Evolutionary conservation across 2,888 invertebrate genomes (phyloP), one percentile per base, ranked within the genome.

Genomic region (Drosophila kanekoi): DNA sequence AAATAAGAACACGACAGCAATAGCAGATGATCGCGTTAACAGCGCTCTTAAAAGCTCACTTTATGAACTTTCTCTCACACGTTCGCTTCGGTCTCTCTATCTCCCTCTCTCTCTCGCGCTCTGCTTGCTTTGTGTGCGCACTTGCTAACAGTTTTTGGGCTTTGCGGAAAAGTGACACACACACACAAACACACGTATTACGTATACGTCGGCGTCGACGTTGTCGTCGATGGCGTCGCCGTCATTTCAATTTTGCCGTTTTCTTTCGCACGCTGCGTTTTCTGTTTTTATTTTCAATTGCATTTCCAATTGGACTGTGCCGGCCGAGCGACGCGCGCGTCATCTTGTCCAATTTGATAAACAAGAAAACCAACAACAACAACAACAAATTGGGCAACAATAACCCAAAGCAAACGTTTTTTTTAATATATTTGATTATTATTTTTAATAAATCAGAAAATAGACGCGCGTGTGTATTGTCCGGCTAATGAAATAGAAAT

Each of bases 251-350:
- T 74, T 67, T 67, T 49, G 72, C 66, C 44, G 70, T 84, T 72
- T 87, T 79, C 81, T 86, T 79, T 82, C 75, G 71, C 68, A 62
- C 77, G 74, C 68, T 51, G 56, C 63, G 77, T 63, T 72, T 58
- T 69, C 57, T 81, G 65, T 81, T 58, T 78, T 71, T 80, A 75
- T 82, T 85, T 82, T 79, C 83, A 87, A 82, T 80, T 87, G 86
- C 85, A 85, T 82, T 83, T 85, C 75, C 80, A 82, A 85, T 87
- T 82, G 72, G 60, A 79, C 80, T 56, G 65, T 43, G 61, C 75
- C 63, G 56, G 65, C 56, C 35, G 45, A 72, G 44, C 51, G 57
- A 73, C 70, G 65, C 72, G 87, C 78, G 75, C 82, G 73, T 67
- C 59, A 52, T 59, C 37, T 33, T 52, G 35, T 59, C 54, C 60